phyloP scores from a whole-genome alignment of 1,140 invertebrate genomes.

The Sycophila sp. region DNA sequence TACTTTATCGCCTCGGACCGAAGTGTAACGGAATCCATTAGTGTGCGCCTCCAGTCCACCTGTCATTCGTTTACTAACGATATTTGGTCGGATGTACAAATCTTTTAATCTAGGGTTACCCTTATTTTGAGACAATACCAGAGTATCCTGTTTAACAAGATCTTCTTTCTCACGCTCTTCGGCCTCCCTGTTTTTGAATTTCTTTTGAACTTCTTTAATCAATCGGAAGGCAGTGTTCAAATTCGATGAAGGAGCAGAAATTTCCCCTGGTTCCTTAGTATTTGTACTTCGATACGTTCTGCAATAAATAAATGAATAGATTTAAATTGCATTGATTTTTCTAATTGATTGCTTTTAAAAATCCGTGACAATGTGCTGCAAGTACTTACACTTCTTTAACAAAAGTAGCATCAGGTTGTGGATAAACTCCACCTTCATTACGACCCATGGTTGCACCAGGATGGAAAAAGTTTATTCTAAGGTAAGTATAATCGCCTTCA shows the following conservation, averaged over 20 bases:
- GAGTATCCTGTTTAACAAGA: slow-evolving; percentile 97
- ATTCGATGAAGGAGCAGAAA: slow-evolving; percentile 94
- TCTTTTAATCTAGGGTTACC: slow-evolving; percentile 99
- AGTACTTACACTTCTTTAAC: slow-evolving; percentile 94
- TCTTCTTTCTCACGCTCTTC: slow-evolving; percentile 99
- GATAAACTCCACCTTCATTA: slow-evolving; percentile 88
- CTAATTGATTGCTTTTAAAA: too few relatives aligned
- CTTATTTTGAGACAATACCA: slow-evolving; percentile 95
- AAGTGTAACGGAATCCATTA: slow-evolving; percentile 98
- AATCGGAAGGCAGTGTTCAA: slow-evolving; percentile 95
- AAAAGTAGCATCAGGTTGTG: slow-evolving; percentile 95
- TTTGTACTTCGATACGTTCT: slow-evolving; percentile 99
- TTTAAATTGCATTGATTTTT: neutral
- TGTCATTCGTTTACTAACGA: slow-evolving; percentile 97
- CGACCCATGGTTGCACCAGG: slow-evolving; percentile 95
- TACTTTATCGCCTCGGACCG: slow-evolving; percentile 97
- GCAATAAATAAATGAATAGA: slow-evolving; percentile 40
- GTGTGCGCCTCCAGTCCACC: slow-evolving; percentile 91
- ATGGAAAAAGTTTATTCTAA: slow-evolving; percentile 99
- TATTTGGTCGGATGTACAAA: slow-evolving; percentile 97
- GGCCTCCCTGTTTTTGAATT: slow-evolving; percentile 96
- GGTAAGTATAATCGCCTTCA: slow-evolving; percentile 98
- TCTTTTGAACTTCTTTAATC: slow-evolving; percentile 99
- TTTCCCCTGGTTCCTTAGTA: slow-evolving; percentile 96
- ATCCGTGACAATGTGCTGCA: too few relatives aligned